These are phyloP conservation scores for Silurus meridionalis DNA, from an alignment of 2,113 vertebrate species.

Conservation along the genomic window DNA sequence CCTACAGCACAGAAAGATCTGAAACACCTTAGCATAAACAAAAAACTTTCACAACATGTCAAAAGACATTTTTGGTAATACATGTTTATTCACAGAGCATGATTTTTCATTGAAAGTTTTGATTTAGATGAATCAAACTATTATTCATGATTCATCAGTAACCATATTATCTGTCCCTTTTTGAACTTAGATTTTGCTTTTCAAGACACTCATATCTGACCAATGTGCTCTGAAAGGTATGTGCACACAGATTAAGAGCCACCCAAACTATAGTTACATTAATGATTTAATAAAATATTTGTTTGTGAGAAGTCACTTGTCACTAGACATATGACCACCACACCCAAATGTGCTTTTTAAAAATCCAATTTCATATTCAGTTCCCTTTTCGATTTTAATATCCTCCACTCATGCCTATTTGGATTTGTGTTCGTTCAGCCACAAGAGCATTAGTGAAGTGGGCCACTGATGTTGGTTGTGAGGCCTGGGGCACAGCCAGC, in stretches of 20 bases:
- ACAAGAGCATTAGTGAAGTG: neutral
- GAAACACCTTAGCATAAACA: neutral
- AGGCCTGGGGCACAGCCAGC: neutral
- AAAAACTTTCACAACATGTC: neutral
- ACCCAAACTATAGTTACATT: neutral
- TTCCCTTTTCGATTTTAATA: neutral
- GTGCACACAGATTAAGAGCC: neutral
- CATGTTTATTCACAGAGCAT: neutral
- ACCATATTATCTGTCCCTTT: neutral
- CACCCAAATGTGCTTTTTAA: neutral
- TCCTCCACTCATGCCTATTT: neutral
- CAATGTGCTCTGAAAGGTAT: neutral
- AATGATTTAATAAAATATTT: neutral
- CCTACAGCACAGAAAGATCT: neutral
- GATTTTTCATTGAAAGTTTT: too few relatives aligned
- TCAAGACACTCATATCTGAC: neutral
- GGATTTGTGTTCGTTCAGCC: neutral
- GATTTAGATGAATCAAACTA: neutral
- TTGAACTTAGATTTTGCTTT: neutral
- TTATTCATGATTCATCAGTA: neutral
- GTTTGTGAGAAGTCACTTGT: neutral
- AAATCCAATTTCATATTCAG: neutral
- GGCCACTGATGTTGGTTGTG: neutral
- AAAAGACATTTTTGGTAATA: neutral
- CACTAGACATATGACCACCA: neutral